Percentiles rank a stretch among this genome's conserved stretches.
These are phyloP conservation scores for Hippocampus zosterae DNA, from an alignment of 2,113 vertebrate genomes.

Conservation along the genomic window DNA sequence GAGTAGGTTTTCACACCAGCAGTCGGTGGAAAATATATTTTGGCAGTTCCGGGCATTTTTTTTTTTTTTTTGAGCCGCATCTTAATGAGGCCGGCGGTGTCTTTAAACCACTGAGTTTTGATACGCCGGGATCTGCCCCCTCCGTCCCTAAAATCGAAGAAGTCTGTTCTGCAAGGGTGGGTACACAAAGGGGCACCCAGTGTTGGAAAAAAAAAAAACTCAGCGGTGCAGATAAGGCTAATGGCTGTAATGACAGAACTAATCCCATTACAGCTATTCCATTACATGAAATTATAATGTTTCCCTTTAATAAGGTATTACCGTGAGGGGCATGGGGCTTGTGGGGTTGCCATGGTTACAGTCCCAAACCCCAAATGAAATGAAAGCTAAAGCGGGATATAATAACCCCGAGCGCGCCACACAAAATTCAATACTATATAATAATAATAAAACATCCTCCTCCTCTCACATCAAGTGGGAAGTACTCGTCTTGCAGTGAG, in stretches of 20 bases:
- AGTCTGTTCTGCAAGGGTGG: neutral
- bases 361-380: conserved; percentile 30
- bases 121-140: conserved; percentile 1
- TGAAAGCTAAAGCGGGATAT: conserved; percentile 46
- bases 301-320: conserved; percentile 53
- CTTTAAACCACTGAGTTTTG: conserved; percentile 51
- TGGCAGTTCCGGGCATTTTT: conserved; percentile 44
- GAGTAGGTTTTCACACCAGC: conserved; percentile 42
- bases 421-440: conserved; percentile 29
- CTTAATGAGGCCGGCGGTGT: conserved; percentile 65
- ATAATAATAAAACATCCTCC: conserved; percentile 22
- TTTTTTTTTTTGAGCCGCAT: conserved; percentile 32
- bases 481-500: conserved; percentile 35
- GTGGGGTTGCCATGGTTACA: conserved; percentile 55
- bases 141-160: conserved; percentile 11
- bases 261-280: conserved; percentile 57
- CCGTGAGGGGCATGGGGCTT: conserved; percentile 31
- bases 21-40: conserved; percentile 57
- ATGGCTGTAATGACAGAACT: conserved; percentile 42
- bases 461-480: conserved; percentile 21
- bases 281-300: conserved; percentile 51
- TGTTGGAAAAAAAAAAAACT: conserved; percentile 27
- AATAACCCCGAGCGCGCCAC: conserved; percentile 48
- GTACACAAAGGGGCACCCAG: conserved; percentile 11
- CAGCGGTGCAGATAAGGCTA: conserved; percentile 51